Percentiles rank a stretch among this genome's conserved stretches.
Conservation (phyloP, 2,888 invertebrate genomes). For the Clitarchus hookeri region DNA sequence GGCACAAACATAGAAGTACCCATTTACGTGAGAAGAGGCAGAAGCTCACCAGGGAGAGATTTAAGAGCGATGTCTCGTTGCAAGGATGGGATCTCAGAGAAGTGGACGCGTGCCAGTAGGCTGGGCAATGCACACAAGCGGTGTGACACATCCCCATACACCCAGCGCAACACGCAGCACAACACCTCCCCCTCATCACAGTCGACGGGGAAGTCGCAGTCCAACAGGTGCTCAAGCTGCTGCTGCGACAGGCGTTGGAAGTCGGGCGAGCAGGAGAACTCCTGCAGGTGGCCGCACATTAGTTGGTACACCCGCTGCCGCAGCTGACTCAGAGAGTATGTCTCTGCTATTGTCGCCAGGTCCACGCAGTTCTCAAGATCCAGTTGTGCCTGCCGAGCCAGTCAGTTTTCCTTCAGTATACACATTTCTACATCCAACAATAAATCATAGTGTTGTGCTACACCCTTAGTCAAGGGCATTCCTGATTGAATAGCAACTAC, state of each 20-base stretch:
- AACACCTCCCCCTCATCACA: constrained; percentile 66
- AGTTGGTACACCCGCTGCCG: constrained; percentile 65
- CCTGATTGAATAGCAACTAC: too few species aligned
- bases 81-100: constrained; percentile 55
- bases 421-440: too few species aligned
- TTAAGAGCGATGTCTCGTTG: constrained; percentile 49
- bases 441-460: too few species aligned
- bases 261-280: constrained; percentile 64
- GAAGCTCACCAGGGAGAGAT: constrained; percentile 25
- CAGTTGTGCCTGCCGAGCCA: constrained; percentile 60
- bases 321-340: constrained; percentile 65
- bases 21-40: constrained; percentile 39
- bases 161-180: constrained; percentile 64
- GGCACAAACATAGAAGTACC: constrained; percentile 36
- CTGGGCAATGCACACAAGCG: constrained; percentile 49
- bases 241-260: constrained; percentile 64
- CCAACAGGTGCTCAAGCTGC: constrained; percentile 65
- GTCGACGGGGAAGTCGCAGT: constrained; percentile 70
- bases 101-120: constrained; percentile 57
- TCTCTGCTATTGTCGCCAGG: constrained; percentile 70
- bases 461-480: too few species aligned
- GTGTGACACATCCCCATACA: constrained; percentile 50
- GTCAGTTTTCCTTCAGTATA: too few species aligned
- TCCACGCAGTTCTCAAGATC: constrained; percentile 74
- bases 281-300: constrained; percentile 66